A percentile compares a stretch with the other conserved stretches of the same genome.
Evolutionary conservation across 1,140 invertebrate species (phyloP).

Genomic region (Drosophila repletoides): DNA sequence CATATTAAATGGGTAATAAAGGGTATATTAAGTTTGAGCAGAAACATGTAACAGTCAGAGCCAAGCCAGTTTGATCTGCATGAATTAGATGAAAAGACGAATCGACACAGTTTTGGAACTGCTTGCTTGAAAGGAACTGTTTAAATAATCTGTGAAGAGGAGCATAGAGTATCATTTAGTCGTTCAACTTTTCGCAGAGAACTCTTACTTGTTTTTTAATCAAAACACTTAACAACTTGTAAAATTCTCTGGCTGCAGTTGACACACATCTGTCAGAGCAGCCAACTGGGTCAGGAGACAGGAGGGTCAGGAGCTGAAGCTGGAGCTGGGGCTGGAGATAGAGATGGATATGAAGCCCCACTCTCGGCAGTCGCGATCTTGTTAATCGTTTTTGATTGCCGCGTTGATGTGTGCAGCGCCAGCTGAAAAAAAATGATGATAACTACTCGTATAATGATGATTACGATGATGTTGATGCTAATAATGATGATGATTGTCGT

Average conservation of each 20-base stretch:
- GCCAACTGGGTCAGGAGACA: constrained; percentile 53
- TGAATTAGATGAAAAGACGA: no score
- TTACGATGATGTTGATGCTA: background rate
- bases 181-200: no score
- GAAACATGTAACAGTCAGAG: no score
- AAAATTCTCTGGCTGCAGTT: constrained; percentile 71
- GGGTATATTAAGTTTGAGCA: no score
- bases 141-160: no score
- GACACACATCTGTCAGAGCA: constrained; percentile 76
- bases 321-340: background rate
- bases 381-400: constrained; percentile 78
- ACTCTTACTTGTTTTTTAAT: constrained; percentile 58
- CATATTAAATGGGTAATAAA: no score
- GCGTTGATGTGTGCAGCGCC: constrained; percentile 68
- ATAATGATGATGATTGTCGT: constrained; percentile 57
- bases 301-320: constrained; percentile 6
- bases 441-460: constrained; percentile 1
- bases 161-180: no score
- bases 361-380: constrained; percentile 63
- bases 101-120: no score
- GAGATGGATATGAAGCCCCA: background rate
- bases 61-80: no score
- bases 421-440: constrained; percentile 36
- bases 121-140: no score
- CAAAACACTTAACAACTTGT: constrained; percentile 79